Base-by-base conservation (phyloP, 53 echinoderm and acorn worm species). In the Arbacia lixula region DNA sequence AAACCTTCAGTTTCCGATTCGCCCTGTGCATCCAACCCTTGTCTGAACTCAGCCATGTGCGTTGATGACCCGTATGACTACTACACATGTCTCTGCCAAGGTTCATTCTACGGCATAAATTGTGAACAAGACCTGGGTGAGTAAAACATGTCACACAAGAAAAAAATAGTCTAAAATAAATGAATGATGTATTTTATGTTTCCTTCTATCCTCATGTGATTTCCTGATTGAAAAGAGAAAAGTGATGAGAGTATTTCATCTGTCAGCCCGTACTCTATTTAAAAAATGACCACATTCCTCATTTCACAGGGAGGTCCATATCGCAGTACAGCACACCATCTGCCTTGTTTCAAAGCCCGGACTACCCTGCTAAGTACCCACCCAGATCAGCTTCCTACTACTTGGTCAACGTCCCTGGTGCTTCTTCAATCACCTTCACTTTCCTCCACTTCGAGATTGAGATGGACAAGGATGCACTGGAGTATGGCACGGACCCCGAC, bases 341-440 rank as follows among this genome's bases (percentile, higher is more conserved):
- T 1, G 74, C 3, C 34, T 8, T 19, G 8, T 8, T 74, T 27
- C 19, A 33, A 49, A 74, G 74, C 29, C 74, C 74, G 4, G 19
- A 53, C 17, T 74, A 51, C 34, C 74, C 74, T 5, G 16, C 8
- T 20, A 25, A 8, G 5, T 74, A 74, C 36, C 8, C 31, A 12
- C 2, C 30, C n/a, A 30, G 12, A 5, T n/a, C 6, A 0, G 22
- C 5, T 0, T 1, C 4, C 19, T 74, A 33, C n/a, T 74, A 74
- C 74, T 17, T 1, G 29, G 53, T 74, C 34, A 16, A 20, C 17
- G 74, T 74, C 33, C 74, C 33, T 17, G 74, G 74, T 0, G 74
- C 74, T 30, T 20, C 35, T 0, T 22, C 19, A 0, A 74, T 74
- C 52, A 36, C 36, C 10, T 74, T 74, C 20, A 6, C 28, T 26